Percentiles rank a stretch among this genome's conserved stretches.
Conservation (phyloP, 2,888 invertebrate genomes). For the Nipponacmea schrenckii region DNA sequence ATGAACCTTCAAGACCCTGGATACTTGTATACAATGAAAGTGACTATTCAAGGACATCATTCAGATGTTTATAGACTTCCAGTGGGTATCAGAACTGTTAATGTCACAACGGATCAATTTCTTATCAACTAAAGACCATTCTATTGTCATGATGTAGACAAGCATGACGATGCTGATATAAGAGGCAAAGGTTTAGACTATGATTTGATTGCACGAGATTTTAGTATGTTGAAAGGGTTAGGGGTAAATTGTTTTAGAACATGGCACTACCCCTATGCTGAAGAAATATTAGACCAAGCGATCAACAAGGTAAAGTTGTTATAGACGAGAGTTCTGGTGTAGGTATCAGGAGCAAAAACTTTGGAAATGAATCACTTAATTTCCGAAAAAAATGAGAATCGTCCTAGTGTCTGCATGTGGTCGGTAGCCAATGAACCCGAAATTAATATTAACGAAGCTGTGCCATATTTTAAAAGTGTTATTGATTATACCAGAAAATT, state of each 20-base stretch:
- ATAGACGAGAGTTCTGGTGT: conserved; percentile 96
- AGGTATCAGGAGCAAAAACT: conserved; percentile 73
- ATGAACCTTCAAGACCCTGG: conserved; percentile 72
- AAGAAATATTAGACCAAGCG: conserved; percentile 96
- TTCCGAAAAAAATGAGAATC: conserved; percentile 88
- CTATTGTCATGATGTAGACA: conserved; percentile 92
- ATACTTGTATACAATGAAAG: conserved; percentile 46
- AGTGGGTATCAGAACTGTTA: conserved; percentile 87
- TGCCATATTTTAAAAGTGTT: conserved; percentile 82
- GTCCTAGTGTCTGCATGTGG: conserved; percentile 96
- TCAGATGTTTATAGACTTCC: conserved; percentile 84
- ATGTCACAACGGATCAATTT: conserved; percentile 79
- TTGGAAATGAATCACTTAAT: conserved; percentile 74
- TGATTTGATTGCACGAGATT: conserved; percentile 87
- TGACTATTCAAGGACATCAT: conserved; percentile 14
- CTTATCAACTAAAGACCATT: conserved; percentile 85
- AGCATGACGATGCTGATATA: conserved; percentile 94
- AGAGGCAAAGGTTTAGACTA: conserved; percentile 93
- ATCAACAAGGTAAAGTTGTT: conserved; percentile 90
- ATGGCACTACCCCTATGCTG: conserved; percentile 97
- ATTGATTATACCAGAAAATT: conserved; percentile 81
- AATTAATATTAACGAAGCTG: conserved; percentile 76
- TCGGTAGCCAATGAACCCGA: conserved; percentile 95
- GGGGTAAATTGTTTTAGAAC: conserved; percentile 95
- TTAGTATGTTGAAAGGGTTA: conserved; percentile 93